A percentile compares a stretch with the other conserved stretches of the same genome.
Evolutionary conservation across 2,113 vertebrate species (phyloP).

Genomic region (Gobius niger): DNA sequence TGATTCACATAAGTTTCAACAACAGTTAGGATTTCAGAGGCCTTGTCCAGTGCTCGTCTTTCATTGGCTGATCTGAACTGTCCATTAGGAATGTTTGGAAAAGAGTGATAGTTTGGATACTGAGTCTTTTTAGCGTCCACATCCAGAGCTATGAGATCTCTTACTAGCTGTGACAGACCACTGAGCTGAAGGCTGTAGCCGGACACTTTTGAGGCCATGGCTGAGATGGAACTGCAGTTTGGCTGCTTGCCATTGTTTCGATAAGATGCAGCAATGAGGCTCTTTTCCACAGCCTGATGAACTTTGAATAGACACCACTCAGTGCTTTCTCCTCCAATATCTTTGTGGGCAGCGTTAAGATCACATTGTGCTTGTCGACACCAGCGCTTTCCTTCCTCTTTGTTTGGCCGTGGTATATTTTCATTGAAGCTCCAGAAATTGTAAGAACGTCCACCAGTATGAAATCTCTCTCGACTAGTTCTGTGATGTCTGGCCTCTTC

Average conservation of each 20-base stretch:
- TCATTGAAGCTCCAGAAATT: slow-evolving; percentile 71
- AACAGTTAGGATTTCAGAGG: slow-evolving; percentile 57
- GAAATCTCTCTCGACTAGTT: slow-evolving; percentile 53
- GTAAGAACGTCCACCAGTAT: slow-evolving; percentile 41
- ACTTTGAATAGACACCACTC: slow-evolving; percentile 83
- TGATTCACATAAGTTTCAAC: slow-evolving; percentile 63
- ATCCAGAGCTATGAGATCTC: slow-evolving; percentile 55
- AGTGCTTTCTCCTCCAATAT: slow-evolving; percentile 47
- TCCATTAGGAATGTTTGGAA: slow-evolving; percentile 75
- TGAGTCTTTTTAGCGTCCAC: slow-evolving; percentile 78
- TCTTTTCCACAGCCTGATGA: slow-evolving; percentile 80
- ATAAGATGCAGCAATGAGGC: slow-evolving; percentile 74
- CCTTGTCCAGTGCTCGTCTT: slow-evolving; percentile 55
- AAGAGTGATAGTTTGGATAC: slow-evolving; percentile 72
- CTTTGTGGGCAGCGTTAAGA: slow-evolving; percentile 68
- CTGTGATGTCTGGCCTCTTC: slow-evolving; percentile 71
- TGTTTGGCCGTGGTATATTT: slow-evolving; percentile 55
- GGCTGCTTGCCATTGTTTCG: slow-evolving; percentile 50
- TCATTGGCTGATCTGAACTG: slow-evolving; percentile 59
- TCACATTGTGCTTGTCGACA: slow-evolving; percentile 78
- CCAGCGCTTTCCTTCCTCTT: slow-evolving; percentile 78
- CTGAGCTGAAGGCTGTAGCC: slow-evolving; percentile 45
- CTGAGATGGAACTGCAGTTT: slow-evolving; percentile 46
- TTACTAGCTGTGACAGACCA: slow-evolving; percentile 55
- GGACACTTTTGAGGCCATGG: slow-evolving; percentile 61